Evolutionary conservation across 2,113 vertebrate genomes (phyloP), one percentile per base, ranked within the genome.

Genomic region (Microcebus jonahi): DNA sequence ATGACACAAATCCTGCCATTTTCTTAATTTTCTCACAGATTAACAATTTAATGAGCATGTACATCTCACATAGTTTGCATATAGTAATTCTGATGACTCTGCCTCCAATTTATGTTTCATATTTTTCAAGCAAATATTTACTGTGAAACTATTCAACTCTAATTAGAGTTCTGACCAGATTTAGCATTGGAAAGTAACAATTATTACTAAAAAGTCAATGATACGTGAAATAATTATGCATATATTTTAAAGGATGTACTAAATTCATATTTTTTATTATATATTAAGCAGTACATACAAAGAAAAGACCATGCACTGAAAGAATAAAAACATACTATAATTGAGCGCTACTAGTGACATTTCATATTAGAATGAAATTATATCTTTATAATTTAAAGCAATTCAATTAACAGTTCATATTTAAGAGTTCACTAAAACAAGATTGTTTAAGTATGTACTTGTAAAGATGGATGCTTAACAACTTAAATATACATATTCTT

Each of bases 91-190:
- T 75, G 20, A 31, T 75, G 18, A 67, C 3, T 20, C 29, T 29
- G 80, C 15, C 13, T 71, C 5, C 11, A 92, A 93, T 67, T 31
- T n/a, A 13, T 61, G 29, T 57, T 85, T 68, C 27, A 55, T 9
- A 94, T 71, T 91, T 95, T 94, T 93, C 55, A 83, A 55, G 23
- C 53, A 94, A 97, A 85, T 83, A 93, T 71, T 96, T 94, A 91
- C 59, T 88, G 21, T 89, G 39, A 8, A 94, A 82, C 4, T 65
- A 39, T 79, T 93, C 20, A 71, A 75, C 20, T 67, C 14, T 73
- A 86, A 83, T 89, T 75, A 84, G 2, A 87, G 71, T 70, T 93
- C 65, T 95, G 27, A 80, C 6, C 34, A 92, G 75, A 36, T 6
- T 83, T 82, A 84, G 63, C 57, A 84, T 0, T 84, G 5, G 17